Evolutionary conservation across 2,113 vertebrate genomes (phyloP).

Genomic region (Hippocampus abdominalis): DNA sequence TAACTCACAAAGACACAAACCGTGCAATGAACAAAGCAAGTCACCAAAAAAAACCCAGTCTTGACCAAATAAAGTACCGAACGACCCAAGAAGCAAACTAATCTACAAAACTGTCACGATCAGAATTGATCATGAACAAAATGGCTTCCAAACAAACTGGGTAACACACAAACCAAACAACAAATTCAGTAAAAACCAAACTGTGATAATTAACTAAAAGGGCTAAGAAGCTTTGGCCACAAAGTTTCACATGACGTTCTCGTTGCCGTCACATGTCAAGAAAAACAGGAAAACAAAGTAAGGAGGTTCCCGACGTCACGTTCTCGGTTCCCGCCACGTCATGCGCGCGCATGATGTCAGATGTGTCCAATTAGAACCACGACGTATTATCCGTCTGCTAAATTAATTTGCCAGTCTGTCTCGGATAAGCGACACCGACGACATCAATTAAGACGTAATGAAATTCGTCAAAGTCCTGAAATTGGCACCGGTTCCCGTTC

Average conservation of each 20-base stretch:
- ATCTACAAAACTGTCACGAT: too few relatives aligned
- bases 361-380: conserved; percentile 43
- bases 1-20: too few relatives aligned
- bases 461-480: conserved; percentile 64
- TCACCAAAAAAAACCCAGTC: too few relatives aligned
- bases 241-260: conserved; percentile 32
- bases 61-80: too few relatives aligned
- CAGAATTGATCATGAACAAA: too few relatives aligned
- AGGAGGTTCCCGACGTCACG: conserved; percentile 34
- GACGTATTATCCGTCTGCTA: conserved; percentile 37
- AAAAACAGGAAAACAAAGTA: conserved; percentile 60
- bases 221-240: not conserved
- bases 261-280: conserved; percentile 47
- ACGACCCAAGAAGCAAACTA: too few relatives aligned
- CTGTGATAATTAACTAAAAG: not conserved
- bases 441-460: conserved; percentile 72
- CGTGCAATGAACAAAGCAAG: too few relatives aligned
- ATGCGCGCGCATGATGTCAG: conserved; percentile 25
- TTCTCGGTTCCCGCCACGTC: conserved; percentile 45
- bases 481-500: conserved; percentile 68
- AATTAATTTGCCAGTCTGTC: conserved; percentile 69
- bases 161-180: too few relatives aligned
- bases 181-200: not conserved
- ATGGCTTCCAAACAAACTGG: too few relatives aligned
- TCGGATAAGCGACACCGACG: conserved; percentile 66